phyloP scores from a whole-genome alignment of 1,140 invertebrate species.

The Drosophila tropicalis region DNA sequence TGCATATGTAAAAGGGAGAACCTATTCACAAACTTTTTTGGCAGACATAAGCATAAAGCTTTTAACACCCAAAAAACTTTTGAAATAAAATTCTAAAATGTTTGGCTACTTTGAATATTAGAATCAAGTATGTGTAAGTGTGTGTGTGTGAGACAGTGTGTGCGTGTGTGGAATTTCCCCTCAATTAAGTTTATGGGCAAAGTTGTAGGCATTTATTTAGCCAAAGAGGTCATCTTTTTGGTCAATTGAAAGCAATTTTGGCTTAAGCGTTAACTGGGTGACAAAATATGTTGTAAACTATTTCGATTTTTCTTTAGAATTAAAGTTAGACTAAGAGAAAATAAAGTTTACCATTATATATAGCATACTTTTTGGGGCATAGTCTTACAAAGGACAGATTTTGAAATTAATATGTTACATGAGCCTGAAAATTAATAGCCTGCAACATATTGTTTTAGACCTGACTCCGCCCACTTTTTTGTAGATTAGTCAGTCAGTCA shows the following conservation, averaged over 20 bases:
- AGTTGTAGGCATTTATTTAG: conserved; percentile 37
- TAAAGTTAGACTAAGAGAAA: not conserved
- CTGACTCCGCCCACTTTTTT: not conserved
- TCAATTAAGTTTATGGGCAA: conserved; percentile 61
- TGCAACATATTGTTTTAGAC: conserved; percentile 17
- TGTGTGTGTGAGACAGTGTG: conserved; percentile 46
- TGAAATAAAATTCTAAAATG: conserved; percentile 38
- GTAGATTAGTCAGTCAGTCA: conserved; percentile 1
- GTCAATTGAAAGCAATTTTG: conserved; percentile 77
- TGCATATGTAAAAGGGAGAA: not conserved
- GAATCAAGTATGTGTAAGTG: conserved; percentile 62
- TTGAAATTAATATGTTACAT: conserved; percentile 7
- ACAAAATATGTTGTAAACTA: conserved; percentile 37
- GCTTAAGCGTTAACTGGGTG: conserved; percentile 35
- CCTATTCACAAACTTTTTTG: not conserved
- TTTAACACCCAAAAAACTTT: conserved; percentile 12
- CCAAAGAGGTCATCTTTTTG: conserved; percentile 35
- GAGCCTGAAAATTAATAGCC: conserved; percentile 6
- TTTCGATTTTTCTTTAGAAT: not conserved
- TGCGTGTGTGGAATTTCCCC: conserved; percentile 29
- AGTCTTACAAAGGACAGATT: not conserved
- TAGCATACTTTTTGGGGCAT: conserved; percentile 1
- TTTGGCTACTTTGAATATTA: conserved; percentile 47
- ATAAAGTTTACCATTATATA: not conserved
- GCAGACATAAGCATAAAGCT: not conserved